These are phyloP conservation scores for Allobates femoralis DNA, from an alignment of 2,797 vertebrate genomes.

Conservation along the genomic window DNA sequence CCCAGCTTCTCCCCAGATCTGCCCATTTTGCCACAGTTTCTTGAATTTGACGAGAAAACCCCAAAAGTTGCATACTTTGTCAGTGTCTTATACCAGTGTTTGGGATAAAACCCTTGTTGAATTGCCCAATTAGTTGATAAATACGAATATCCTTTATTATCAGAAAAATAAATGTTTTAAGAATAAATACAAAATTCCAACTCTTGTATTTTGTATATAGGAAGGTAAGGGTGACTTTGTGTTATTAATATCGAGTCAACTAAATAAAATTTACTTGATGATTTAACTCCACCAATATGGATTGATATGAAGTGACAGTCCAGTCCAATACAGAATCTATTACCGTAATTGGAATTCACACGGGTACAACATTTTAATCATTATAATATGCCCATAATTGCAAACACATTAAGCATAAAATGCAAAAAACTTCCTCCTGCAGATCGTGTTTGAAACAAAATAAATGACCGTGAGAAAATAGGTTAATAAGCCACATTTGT, in stretches of 20 bases:
- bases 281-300: neutral
- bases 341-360: conserved; percentile 28
- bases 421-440: conserved; percentile 59
- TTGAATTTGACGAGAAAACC: too few relatives aligned
- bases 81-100: too few relatives aligned
- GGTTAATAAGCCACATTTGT: conserved; percentile 73
- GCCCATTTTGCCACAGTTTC: too few relatives aligned
- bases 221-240: neutral
- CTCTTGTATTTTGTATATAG: neutral
- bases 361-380: conserved; percentile 24
- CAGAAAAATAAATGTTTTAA: neutral
- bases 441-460: conserved; percentile 63
- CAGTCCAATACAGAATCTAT: conserved; percentile 6
- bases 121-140: too few relatives aligned
- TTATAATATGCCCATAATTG: conserved; percentile 20
- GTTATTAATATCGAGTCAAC: neutral
- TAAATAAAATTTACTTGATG: neutral
- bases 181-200: neutral
- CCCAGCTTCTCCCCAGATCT: too few relatives aligned
- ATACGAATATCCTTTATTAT: neutral
- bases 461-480: conserved; percentile 66
- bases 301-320: conserved; percentile 29
- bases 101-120: too few relatives aligned
- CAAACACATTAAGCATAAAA: conserved; percentile 25
- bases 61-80: too few relatives aligned